phyloP scores from a whole-genome alignment of 2,888 invertebrate species.

The Notodromas monacha region DNA sequence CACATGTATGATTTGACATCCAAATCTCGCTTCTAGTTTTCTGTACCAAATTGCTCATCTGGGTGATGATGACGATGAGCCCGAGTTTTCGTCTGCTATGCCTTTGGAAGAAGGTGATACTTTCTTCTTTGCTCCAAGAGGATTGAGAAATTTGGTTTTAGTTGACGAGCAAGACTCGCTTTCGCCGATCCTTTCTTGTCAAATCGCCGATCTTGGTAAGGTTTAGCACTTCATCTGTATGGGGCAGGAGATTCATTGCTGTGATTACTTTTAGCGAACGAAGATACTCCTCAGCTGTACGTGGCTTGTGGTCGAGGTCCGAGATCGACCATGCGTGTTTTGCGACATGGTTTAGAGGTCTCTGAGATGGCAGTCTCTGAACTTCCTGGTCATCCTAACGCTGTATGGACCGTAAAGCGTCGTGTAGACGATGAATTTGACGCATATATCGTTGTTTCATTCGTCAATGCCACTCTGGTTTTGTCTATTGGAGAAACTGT shows the following conservation, averaged over 20 bases:
- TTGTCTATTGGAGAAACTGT: slow-evolving; percentile 97
- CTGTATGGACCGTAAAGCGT: slow-evolving; percentile 94
- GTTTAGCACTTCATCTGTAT: slow-evolving; percentile 2
- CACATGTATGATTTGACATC: slow-evolving; percentile 6
- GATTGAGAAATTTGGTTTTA: slow-evolving; percentile 64
- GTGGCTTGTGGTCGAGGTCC: slow-evolving; percentile 84
- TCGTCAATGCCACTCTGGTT: slow-evolving; percentile 90
- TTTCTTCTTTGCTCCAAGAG: slow-evolving; percentile 85
- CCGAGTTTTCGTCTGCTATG: slow-evolving; percentile 93
- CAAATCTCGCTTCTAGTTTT: slow-evolving; percentile 28
- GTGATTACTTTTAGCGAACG: slow-evolving; percentile 34
- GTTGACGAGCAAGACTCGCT: slow-evolving; percentile 90
- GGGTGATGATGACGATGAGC: slow-evolving; percentile 94
- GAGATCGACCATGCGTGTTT: slow-evolving; percentile 58
- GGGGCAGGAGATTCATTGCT: slow-evolving; percentile 21
- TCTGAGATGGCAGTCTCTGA: slow-evolving; percentile 99
- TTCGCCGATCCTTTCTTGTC: slow-evolving; percentile 50
- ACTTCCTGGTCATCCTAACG: slow-evolving; percentile 95
- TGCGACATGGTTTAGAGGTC: slow-evolving; percentile 88
- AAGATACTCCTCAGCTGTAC: slow-evolving; percentile 94
- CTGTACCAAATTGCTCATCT: slow-evolving; percentile 95
- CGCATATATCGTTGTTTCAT: slow-evolving; percentile 98
- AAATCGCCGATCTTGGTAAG: slow-evolving; percentile 44
- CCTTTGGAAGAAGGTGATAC: slow-evolving; percentile 94
- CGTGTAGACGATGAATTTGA: slow-evolving; percentile 89